These are phyloP conservation scores for Drosophila sturtevanti DNA, from an alignment of 1,140 invertebrate species.

Conservation along the genomic window DNA sequence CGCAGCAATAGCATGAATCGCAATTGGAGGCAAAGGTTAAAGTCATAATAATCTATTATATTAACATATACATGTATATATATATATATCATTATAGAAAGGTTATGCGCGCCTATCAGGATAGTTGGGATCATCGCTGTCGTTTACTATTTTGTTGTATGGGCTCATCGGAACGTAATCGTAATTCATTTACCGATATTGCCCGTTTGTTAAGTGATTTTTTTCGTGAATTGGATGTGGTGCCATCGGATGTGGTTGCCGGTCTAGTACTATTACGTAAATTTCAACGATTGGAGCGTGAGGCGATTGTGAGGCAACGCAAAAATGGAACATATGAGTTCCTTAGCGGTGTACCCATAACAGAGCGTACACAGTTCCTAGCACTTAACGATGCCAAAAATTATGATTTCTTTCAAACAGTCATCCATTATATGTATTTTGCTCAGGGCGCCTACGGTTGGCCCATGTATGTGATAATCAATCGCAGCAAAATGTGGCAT, in stretches of 20 bases:
- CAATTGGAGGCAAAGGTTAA: slow-evolving; percentile 94
- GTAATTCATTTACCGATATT: slow-evolving; percentile 94
- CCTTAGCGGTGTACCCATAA: slow-evolving; percentile 93
- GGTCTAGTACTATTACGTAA: slow-evolving; percentile 92
- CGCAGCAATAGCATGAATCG: slow-evolving; percentile 90
- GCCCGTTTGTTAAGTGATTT: slow-evolving; percentile 94
- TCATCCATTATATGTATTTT: slow-evolving; percentile 94
- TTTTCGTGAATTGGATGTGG: slow-evolving; percentile 95
- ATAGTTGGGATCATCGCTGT: slow-evolving; percentile 95
- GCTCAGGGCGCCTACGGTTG: slow-evolving; percentile 95
- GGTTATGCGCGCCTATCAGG: slow-evolving; percentile 94
- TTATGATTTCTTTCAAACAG: slow-evolving; percentile 88
- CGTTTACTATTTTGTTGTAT: slow-evolving; percentile 94
- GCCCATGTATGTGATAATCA: slow-evolving; percentile 93
- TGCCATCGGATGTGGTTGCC: slow-evolving; percentile 94
- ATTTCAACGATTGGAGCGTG: slow-evolving; percentile 91
- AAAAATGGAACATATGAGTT: slow-evolving; percentile 95
- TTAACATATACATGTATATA: neutral
- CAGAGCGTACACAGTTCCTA: slow-evolving; percentile 92
- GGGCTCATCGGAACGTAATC: slow-evolving; percentile 89
- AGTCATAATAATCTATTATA: too few relatives aligned
- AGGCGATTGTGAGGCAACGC: slow-evolving; percentile 90
- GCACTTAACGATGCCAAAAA: slow-evolving; percentile 91
- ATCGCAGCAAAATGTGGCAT: slow-evolving; percentile 89
- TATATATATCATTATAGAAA: slow-evolving; percentile 85